These are phyloP conservation scores for Tachysurus vachellii DNA, from an alignment of 2,113 vertebrate species.

Conservation along the genomic window DNA sequence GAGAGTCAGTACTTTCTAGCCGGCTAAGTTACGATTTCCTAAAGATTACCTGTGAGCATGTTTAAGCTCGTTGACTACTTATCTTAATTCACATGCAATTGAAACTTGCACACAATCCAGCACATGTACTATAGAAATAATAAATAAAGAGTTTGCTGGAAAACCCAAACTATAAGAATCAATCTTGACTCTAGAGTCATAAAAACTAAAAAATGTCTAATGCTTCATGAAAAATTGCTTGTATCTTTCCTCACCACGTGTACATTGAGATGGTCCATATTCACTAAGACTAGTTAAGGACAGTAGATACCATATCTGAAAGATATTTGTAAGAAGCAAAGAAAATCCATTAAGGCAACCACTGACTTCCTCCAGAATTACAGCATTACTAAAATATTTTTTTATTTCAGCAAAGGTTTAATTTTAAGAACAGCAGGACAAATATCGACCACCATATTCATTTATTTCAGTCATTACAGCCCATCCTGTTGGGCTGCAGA, in stretches of 20 bases:
- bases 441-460: not conserved
- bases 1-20: constrained; percentile 3
- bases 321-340: not conserved
- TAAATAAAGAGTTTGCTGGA: not conserved
- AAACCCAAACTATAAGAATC: not conserved
- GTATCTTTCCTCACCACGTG: not conserved
- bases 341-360: not conserved
- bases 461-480: not conserved
- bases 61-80: constrained; percentile 50
- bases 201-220: not conserved
- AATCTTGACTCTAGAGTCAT: not conserved
- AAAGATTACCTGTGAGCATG: constrained; percentile 51
- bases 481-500: not conserved
- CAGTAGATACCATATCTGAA: not conserved
- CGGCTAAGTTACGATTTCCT: constrained; percentile 44
- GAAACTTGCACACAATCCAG: not conserved
- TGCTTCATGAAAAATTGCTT: not conserved
- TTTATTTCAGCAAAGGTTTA: not conserved
- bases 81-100: constrained; percentile 30
- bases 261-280: not conserved
- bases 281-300: not conserved
- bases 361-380: not conserved
- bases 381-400: not conserved
- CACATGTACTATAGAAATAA: not conserved
- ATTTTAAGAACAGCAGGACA: not conserved